Conservation (phyloP, 2,113 vertebrate genomes). For the Gymnarchus niloticus region DNA sequence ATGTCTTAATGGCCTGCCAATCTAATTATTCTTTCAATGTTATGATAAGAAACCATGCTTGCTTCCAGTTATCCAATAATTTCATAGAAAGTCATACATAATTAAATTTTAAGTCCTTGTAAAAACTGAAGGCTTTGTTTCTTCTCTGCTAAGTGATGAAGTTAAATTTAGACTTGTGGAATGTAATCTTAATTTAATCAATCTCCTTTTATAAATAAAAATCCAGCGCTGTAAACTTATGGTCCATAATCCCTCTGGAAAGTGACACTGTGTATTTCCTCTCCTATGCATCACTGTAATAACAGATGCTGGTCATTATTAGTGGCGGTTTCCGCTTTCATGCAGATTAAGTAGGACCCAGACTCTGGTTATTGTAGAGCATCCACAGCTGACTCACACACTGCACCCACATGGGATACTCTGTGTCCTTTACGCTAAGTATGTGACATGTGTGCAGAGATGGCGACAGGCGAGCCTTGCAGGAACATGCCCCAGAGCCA, state of each 20-base stretch:
- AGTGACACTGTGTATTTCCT: not conserved
- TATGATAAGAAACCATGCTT: not conserved
- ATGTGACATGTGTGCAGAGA: not conserved
- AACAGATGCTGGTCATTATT: not conserved
- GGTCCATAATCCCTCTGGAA: not conserved
- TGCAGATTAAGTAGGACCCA: not conserved
- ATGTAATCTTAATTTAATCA: constrained; percentile 6
- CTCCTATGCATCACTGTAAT: not conserved
- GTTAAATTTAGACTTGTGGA: constrained; percentile 3
- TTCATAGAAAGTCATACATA: not conserved
- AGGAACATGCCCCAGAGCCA: not conserved
- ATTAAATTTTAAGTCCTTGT: constrained; percentile 2
- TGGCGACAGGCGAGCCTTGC: not conserved
- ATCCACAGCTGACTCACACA: not conserved
- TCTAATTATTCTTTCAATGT: not conserved
- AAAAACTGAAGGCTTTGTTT: not conserved
- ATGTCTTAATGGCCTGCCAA: constrained; percentile 1
- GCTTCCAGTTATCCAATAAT: not conserved
- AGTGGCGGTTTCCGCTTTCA: not conserved
- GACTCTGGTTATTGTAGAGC: not conserved
- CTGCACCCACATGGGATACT: not conserved
- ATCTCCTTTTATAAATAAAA: constrained; percentile 5
- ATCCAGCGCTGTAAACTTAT: not conserved
- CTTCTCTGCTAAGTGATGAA: not conserved
- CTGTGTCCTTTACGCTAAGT: not conserved